phyloP scores from a whole-genome alignment of 2,888 invertebrate genomes.

The Microplitis deprimator region DNA sequence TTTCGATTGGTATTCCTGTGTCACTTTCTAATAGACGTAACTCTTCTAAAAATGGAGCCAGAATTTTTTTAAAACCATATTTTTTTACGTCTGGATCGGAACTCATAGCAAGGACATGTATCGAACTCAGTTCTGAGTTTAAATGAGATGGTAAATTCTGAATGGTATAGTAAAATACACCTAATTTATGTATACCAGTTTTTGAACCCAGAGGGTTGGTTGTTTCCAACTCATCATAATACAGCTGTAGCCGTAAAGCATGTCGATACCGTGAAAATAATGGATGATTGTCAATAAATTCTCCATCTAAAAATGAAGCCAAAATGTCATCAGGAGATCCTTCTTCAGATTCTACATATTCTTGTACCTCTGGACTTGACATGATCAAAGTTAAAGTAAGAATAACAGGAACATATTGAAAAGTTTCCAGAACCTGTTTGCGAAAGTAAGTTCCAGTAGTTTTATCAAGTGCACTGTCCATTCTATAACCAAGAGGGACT shows the following conservation, averaged over 20 bases:
- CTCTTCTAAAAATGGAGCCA: constrained; percentile 46
- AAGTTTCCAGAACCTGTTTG: constrained; percentile 43
- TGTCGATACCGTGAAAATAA: constrained; percentile 39
- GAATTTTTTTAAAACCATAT: constrained; percentile 46
- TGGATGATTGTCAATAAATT: constrained; percentile 42
- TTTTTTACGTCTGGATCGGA: constrained; percentile 46
- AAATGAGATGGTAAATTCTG: constrained; percentile 46
- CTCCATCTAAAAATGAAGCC: constrained; percentile 46
- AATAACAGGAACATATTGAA: constrained; percentile 46
- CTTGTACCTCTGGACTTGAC: constrained; percentile 30
- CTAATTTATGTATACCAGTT: constrained; percentile 49
- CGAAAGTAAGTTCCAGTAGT: constrained; percentile 35
- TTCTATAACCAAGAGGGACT: constrained; percentile 34
- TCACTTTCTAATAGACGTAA: constrained; percentile 43
- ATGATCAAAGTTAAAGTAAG: constrained; percentile 42
- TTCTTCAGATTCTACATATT: constrained; percentile 40
- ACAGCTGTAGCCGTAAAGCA: constrained; percentile 43
- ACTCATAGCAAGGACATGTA: constrained; percentile 44
- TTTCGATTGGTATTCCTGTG: constrained; percentile 40
- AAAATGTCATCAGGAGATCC: constrained; percentile 36
- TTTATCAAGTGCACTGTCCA: constrained; percentile 37
- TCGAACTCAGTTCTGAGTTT: constrained; percentile 45
- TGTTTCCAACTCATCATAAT: constrained; percentile 50
- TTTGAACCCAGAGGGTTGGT: constrained; percentile 49
- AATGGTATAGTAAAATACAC: constrained; percentile 44